Evolutionary conservation across 1,140 invertebrate species (phyloP).

Genomic region (Drosophila pseudoananassae): DNA sequence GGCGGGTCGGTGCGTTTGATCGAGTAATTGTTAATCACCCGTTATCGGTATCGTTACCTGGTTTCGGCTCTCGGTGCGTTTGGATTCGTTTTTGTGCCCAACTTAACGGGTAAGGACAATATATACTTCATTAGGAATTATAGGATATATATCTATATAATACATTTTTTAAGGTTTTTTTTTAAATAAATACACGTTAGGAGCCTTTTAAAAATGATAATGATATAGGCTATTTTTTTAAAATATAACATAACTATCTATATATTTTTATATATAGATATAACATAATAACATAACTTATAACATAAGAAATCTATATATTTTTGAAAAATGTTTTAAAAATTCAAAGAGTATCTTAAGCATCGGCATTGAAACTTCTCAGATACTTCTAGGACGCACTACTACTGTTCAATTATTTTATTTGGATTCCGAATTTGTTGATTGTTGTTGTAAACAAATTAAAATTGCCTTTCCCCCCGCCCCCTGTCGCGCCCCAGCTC

Average conservation of each 20-base stretch:
- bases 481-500: not conserved
- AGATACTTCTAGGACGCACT: not conserved
- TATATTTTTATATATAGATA: too few species aligned
- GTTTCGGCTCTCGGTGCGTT: conserved; percentile 10
- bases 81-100: conserved; percentile 10
- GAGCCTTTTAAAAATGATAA: too few species aligned
- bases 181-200: too few species aligned
- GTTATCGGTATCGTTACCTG: conserved; percentile 60
- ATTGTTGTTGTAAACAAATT: conserved; percentile 81
- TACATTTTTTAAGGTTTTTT: too few species aligned
- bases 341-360: not conserved
- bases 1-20: conserved; percentile 74
- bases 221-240: too few species aligned
- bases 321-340: too few species aligned
- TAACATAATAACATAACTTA: too few species aligned
- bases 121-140: not conserved
- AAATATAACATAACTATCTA: too few species aligned
- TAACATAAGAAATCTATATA: too few species aligned
- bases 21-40: conserved; percentile 83
- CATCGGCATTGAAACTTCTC: not conserved
- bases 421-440: conserved; percentile 24
- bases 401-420: conserved; percentile 44
- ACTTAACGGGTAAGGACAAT: not conserved
- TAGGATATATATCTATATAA: not conserved
- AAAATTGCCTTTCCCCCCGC: conserved; percentile 58